phyloP scores from a whole-genome alignment of 2,113 vertebrate species.

The Etia nguti region DNA sequence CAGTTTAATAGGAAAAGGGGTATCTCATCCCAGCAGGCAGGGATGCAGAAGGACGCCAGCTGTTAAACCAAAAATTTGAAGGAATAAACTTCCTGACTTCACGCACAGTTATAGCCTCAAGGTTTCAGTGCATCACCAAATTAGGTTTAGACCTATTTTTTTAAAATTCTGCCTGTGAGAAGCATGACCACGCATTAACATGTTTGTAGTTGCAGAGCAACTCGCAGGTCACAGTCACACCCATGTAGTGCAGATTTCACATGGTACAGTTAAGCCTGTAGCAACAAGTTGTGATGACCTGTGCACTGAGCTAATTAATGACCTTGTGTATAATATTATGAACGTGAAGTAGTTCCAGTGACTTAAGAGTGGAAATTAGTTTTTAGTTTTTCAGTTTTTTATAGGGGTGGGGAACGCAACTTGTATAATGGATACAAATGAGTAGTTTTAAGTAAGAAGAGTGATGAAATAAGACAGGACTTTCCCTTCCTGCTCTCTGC shows the following conservation, averaged over 20 bases:
- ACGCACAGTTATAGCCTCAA: neutral
- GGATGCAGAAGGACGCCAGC: neutral
- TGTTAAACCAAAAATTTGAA: neutral
- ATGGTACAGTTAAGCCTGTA: neutral
- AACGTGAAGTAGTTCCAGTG: neutral
- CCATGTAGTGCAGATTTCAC: neutral
- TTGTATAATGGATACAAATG: neutral
- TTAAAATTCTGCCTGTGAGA: neutral
- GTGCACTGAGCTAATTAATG: neutral
- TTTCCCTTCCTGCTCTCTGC: neutral
- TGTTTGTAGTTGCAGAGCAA: neutral
- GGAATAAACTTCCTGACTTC: neutral
- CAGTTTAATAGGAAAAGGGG: neutral
- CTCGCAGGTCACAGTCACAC: neutral
- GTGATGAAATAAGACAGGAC: neutral
- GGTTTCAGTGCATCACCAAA: neutral
- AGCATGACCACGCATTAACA: neutral
- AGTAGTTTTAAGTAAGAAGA: neutral
- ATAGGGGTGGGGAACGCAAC: rapidly evolving
- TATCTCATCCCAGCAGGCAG: neutral
- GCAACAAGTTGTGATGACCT: constrained; percentile 7
- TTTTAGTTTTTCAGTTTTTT: neutral
- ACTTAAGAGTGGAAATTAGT: neutral
- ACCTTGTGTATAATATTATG: neutral
- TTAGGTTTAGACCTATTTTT: neutral